Evolutionary conservation across 64 coral and sea anemone species (phyloP).

Genomic region (Dendronephthya gigantea): DNA sequence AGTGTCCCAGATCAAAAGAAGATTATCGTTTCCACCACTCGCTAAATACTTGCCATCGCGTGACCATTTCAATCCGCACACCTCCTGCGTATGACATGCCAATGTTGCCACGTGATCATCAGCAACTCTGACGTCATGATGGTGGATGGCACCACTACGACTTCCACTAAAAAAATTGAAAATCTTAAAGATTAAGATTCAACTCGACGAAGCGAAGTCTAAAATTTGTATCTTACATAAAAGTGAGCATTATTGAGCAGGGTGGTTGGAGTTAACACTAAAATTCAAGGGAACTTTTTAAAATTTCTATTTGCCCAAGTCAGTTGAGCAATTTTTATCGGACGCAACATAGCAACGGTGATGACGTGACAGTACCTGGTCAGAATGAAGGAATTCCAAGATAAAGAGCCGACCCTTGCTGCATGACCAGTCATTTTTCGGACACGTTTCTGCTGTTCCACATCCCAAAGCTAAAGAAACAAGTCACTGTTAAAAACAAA

Average conservation of each 20-base stretch:
- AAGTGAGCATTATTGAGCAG: background rate
- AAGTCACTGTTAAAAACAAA: background rate
- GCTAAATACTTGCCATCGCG: conserved; percentile 85
- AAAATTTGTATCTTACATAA: background rate
- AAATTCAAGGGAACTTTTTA: background rate
- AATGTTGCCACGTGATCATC: conserved; percentile 84
- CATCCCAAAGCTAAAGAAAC: conserved; percentile 35
- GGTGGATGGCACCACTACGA: conserved; percentile 84
- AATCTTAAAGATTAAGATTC: background rate
- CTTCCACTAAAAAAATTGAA: conserved; percentile 50
- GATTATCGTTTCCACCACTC: conserved; percentile 86
- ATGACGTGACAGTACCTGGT: conserved; percentile 9
- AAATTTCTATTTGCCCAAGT: too few species aligned
- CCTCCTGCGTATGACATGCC: conserved; percentile 70
- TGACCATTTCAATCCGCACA: conserved; percentile 94
- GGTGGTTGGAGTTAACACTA: background rate
- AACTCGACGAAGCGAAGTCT: background rate
- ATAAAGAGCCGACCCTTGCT: conserved; percentile 38
- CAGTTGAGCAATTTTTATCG: too few species aligned
- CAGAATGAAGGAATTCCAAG: conserved; percentile 50
- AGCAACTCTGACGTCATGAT: conserved; percentile 86
- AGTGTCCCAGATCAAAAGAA: conserved; percentile 73
- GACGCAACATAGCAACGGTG: background rate
- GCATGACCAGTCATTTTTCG: conserved; percentile 46
- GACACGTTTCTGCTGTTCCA: conserved; percentile 46